Base-by-base conservation (phyloP, 2,113 vertebrate genomes). In the Rhodinocichla rosea region DNA sequence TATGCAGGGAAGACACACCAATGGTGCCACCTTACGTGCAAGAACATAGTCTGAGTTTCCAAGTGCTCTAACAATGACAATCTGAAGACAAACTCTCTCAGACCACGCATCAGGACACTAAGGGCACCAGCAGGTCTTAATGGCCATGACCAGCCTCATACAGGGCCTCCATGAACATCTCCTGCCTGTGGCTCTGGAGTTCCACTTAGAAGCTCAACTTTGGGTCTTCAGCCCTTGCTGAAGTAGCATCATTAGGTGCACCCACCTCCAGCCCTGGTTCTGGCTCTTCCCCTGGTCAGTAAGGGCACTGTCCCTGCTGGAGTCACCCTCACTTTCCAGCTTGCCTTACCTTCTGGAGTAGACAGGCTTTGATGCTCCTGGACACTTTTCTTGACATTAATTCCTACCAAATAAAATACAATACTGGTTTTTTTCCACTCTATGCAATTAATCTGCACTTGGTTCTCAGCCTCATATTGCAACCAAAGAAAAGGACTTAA, bases 241-340 rank as follows among this genome's bases (percentile, higher is more conserved):
- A 18, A 52, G 9, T 0, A 1, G 19, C 11, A 44, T 11, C 20
- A 33, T 30, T 27, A 55, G 23, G 11, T 1, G 7, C 4, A 55
- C 4, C 5, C 1, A 6, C 12, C 11, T 59, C 15, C 26, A 42
- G 21, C 6, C 19, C 19, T 33, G 20, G 21, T 39, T 47, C 57
- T 49, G 16, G 20, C 8, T 89, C 40, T 18, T 32, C 6, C 11
- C 4, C 22, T 47, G 6, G 3, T 26, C 42, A 63, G 26, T 28
- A 33, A 90, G 13, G 6, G 22, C 16, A 56, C 30, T 65, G 40
- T 37, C 11, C 3, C 24, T 62, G 19, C 9, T 65, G 15, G 9
- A 17, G 44, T 45, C 28, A 69, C 22, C 10, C 10, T 42, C n/a
- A 62, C n/a, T 40, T 81, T 69, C 50, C 28, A 76, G 5, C 5